These are phyloP conservation scores for Yponomeuta sedellus DNA, from an alignment of 2,888 invertebrate species.

Conservation along the genomic window DNA sequence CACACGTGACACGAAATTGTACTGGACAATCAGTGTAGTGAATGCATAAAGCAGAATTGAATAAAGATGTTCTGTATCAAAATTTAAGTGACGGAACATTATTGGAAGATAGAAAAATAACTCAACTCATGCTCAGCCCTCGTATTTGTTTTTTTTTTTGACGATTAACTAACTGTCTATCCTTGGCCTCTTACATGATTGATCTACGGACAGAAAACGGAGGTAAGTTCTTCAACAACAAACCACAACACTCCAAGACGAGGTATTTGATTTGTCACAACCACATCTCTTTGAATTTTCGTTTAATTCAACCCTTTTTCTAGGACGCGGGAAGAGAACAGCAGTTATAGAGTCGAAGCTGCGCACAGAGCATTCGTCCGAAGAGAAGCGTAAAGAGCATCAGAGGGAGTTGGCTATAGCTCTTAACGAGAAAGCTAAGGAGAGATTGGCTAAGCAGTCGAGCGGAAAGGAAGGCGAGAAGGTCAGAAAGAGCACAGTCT, in stretches of 20 bases:
- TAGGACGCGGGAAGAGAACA: conserved; percentile 86
- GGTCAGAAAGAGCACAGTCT: conserved; percentile 94
- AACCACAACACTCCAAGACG: background rate
- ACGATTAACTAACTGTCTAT: background rate
- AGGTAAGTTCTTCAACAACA: conserved; percentile 14
- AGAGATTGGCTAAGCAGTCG: conserved; percentile 91
- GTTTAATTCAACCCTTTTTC: background rate
- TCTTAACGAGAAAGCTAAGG: conserved; percentile 94
- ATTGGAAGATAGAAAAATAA: too few relatives aligned
- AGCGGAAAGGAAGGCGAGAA: conserved; percentile 91
- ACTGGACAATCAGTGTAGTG: too few relatives aligned
- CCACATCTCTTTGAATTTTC: background rate
- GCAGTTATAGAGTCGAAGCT: conserved; percentile 96
- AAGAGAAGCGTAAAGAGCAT: conserved; percentile 97
- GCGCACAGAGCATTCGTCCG: conserved; percentile 94
- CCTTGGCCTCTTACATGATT: background rate
- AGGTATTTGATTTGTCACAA: background rate
- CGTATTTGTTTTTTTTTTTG: background rate
- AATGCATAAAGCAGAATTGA: too few relatives aligned
- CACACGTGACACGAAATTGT: too few relatives aligned
- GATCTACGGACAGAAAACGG: conserved; percentile 21
- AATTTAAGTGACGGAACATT: too few relatives aligned
- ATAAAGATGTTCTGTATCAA: background rate
- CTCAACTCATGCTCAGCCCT: background rate
- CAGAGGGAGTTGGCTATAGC: conserved; percentile 95